These are phyloP conservation scores for Eudasyphora cyanicolor DNA, from an alignment of 2,888 invertebrate genomes.

Conservation along the genomic window DNA sequence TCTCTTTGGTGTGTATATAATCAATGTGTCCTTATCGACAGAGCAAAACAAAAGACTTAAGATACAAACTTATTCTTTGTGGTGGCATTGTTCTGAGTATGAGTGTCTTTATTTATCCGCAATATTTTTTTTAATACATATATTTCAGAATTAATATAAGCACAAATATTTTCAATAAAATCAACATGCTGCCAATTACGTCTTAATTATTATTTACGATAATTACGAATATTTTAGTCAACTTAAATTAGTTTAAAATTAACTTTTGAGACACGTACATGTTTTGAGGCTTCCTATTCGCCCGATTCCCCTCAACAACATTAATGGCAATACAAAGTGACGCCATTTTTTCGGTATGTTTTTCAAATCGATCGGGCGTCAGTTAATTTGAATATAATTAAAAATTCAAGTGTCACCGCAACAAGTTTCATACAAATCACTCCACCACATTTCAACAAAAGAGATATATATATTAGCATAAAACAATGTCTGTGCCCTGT, in stretches of 20 bases:
- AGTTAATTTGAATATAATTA: slow-evolving; percentile 7
- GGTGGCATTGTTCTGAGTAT: background rate
- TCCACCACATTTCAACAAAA: background rate
- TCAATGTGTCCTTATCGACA: too few species aligned
- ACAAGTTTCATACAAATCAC: slow-evolving; percentile 42
- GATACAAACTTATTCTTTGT: background rate
- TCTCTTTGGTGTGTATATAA: too few species aligned
- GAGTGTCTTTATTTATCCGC: too few species aligned
- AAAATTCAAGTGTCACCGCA: slow-evolving; percentile 33
- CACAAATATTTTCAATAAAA: too few species aligned
- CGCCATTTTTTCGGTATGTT: slow-evolving; percentile 43
- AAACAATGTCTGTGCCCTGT: background rate
- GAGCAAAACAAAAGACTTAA: background rate
- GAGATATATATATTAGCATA: slow-evolving; percentile 21
- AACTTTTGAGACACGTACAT: background rate
- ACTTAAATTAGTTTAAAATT: background rate
- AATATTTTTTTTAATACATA: too few species aligned
- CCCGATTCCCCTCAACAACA: background rate
- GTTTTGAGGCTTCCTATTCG: background rate
- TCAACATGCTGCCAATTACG: background rate
- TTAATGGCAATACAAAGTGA: background rate
- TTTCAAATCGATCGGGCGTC: too few species aligned
- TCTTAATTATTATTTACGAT: background rate
- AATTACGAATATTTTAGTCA: background rate
- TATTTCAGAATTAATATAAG: too few species aligned